Evolutionary conservation across 2,113 vertebrate species (phyloP).

Genomic region (Coturnix japonica): DNA sequence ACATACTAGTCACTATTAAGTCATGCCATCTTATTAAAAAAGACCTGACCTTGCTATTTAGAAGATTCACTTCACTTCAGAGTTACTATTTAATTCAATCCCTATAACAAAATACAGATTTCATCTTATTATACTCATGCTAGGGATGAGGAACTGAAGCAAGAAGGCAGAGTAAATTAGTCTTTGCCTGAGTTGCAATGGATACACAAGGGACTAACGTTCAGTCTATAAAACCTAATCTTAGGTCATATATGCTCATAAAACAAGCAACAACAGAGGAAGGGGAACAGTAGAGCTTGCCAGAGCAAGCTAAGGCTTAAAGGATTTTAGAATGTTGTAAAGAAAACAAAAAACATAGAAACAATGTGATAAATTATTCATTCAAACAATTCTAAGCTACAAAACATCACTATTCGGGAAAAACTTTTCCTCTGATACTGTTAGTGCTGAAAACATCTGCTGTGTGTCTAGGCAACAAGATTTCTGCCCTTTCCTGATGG

Average conservation of each 20-base stretch:
- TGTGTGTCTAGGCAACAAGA: background rate
- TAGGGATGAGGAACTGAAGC: background rate
- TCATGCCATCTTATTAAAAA: background rate
- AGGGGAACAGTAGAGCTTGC: background rate
- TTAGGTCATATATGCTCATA: background rate
- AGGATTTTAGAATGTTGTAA: background rate
- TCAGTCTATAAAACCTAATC: background rate
- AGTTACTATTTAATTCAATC: background rate
- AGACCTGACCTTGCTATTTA: background rate
- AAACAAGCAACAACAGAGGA: background rate
- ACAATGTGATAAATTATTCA: background rate
- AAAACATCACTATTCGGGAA: background rate
- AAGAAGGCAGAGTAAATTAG: background rate
- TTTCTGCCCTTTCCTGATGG: background rate
- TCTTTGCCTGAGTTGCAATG: background rate
- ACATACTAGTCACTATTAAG: background rate
- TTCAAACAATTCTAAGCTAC: background rate
- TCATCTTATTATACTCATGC: background rate
- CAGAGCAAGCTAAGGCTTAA: background rate
- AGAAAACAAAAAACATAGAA: background rate
- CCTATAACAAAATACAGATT: background rate
- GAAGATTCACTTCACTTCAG: background rate
- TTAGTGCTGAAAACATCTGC: background rate
- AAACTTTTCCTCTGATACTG: background rate
- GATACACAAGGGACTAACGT: background rate